Base-by-base conservation (phyloP, 2,888 invertebrate genomes). In the Phaonia tiefii region DNA sequence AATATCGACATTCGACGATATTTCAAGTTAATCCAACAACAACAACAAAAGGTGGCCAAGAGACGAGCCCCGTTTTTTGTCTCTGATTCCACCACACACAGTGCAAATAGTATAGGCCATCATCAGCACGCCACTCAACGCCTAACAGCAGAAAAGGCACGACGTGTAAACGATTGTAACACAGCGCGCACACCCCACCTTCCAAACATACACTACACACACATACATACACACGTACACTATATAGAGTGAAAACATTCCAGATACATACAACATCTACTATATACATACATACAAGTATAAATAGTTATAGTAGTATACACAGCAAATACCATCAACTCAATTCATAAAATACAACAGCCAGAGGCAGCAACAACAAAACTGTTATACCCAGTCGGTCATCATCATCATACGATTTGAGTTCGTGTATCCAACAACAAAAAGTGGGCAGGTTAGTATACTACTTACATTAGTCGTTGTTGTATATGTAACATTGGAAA, bases 1-100 rank as follows among this genome's bases (percentile, higher is more conserved):
- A 49, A 63, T 54, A 54, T 54, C 31, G 31, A 5, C 31, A 31
- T 31, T 8, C 31, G 31, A 22, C 54, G 13, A 25, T 54, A 22
- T 54, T 31, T 75, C 67, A 37, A 54, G 54, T 54, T 54, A 54
- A 54, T 54, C 22, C 11, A 8, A 11, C 13, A 44, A n/a, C 11
- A 37, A 7, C 22, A 15, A 67, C 42, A 65, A 39, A 56, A 20
- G 25, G 26, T 26, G 42, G 44, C 17, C 42, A 42, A 69, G 69
- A 78, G 81, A 75, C 81, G 81, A 81, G 81, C 81, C 81, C 81
- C 81, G 65, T 78, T 81, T 77, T 78, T 72, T 25, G 25, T 65
- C 71, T 69, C 15, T n/a, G 39, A 20, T 22, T 15, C 49, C 10
- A n/a, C 15, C 60, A 60, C 7, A 26, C 7, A 2, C n/a, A 56